A percentile compares a stretch with the other conserved stretches of the same genome.
Conservation (phyloP, 1,140 invertebrate species). For the Potamilus streckersoni region DNA sequence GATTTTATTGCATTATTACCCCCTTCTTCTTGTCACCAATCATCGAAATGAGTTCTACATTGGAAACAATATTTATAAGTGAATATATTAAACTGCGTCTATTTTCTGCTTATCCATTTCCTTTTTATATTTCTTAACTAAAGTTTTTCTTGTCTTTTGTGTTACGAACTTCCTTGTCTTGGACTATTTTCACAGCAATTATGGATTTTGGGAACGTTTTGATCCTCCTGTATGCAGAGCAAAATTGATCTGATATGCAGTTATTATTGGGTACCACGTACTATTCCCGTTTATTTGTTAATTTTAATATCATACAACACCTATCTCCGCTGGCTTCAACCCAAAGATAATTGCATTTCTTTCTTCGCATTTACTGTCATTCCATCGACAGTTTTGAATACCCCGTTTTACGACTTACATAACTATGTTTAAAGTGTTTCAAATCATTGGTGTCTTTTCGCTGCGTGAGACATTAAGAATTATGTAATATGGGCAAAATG, state of each 20-base stretch:
- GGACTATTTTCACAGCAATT: neutral
- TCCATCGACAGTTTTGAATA: conserved; percentile 14
- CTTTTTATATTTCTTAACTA: no score
- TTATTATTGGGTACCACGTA: neutral
- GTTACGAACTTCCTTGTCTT: neutral
- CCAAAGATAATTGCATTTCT: conserved; percentile 3
- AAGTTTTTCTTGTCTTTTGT: no score
- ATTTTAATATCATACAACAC: conserved; percentile 5
- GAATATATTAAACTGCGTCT: neutral
- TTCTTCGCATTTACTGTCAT: conserved; percentile 14
- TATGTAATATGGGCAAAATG: neutral
- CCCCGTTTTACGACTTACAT: conserved; percentile 17
- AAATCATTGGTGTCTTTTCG: conserved; percentile 6
- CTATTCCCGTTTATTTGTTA: neutral
- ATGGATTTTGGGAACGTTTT: neutral
- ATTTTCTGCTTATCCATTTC: no score
- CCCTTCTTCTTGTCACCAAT: neutral
- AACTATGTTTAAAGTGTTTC: conserved; percentile 2
- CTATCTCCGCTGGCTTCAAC: conserved; percentile 7
- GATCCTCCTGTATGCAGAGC: neutral
- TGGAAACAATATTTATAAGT: no score
- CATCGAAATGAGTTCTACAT: neutral
- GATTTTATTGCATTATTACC: conserved; percentile 17
- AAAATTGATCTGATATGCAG: neutral
- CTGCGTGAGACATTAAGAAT: conserved; percentile 2